Evolutionary conservation across 2,797 vertebrate genomes (phyloP).

Genomic region (Pseudopleuronectes americanus): DNA sequence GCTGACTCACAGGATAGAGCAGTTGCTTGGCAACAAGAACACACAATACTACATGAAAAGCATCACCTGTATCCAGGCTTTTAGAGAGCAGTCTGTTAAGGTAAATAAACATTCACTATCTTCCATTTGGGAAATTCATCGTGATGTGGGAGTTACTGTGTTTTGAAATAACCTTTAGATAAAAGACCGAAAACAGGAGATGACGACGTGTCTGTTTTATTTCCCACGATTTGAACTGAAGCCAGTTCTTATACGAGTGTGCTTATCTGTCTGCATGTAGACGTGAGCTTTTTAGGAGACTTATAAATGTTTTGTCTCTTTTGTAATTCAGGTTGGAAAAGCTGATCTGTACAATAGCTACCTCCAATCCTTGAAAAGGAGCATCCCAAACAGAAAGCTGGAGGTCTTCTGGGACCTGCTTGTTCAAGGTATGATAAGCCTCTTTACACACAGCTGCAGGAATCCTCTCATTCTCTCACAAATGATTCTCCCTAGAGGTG

Average conservation of each 20-base stretch:
- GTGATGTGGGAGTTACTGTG: slow-evolving; percentile 15
- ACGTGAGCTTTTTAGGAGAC: slow-evolving; percentile 30
- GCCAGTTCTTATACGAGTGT: slow-evolving; percentile 33
- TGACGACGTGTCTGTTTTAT: slow-evolving; percentile 49
- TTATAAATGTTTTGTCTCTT: slow-evolving; percentile 51
- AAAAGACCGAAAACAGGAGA: slow-evolving; percentile 20
- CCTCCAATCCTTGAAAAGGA: slow-evolving; percentile 88
- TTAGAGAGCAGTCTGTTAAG: slow-evolving; percentile 92
- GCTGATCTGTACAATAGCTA: slow-evolving; percentile 90
- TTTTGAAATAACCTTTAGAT: slow-evolving; percentile 12
- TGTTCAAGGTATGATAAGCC: slow-evolving; percentile 86
- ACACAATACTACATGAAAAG: slow-evolving; percentile 92
- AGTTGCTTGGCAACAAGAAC: slow-evolving; percentile 92
- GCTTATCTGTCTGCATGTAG: slow-evolving; percentile 19
- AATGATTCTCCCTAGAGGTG: slow-evolving; percentile 38
- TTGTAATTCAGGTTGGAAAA: slow-evolving; percentile 76
- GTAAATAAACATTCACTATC: slow-evolving; percentile 78
- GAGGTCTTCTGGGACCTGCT: slow-evolving; percentile 95
- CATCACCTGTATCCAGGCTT: slow-evolving; percentile 89
- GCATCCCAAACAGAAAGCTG: slow-evolving; percentile 85
- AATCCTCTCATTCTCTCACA: slow-evolving; percentile 20
- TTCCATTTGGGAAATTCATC: slow-evolving; percentile 10
- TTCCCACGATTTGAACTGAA: slow-evolving; percentile 35
- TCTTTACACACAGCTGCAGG: slow-evolving; percentile 16
- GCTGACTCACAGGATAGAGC: slow-evolving; percentile 89